Evolutionary conservation across 2,888 invertebrate genomes (phyloP).

Genomic region (Ochropleura plecta): DNA sequence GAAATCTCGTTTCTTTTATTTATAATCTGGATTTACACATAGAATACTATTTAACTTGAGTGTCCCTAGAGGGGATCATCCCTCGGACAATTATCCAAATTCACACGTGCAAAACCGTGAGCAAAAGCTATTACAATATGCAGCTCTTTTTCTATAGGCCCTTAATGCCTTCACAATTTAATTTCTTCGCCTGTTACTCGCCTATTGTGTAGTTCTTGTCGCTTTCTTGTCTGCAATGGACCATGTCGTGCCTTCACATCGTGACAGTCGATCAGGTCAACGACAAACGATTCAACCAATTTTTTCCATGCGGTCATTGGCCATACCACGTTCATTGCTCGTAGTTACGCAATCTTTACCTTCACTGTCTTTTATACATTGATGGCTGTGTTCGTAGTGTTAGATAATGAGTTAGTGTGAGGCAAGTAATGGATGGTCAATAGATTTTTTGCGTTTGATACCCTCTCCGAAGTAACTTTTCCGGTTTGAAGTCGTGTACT

Average conservation of each 20-base stretch:
- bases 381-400: conserved; percentile 36
- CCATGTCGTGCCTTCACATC: conserved; percentile 62
- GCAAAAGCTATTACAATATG: background rate
- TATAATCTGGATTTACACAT: too few species aligned
- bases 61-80: too few species aligned
- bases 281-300: conserved; percentile 62
- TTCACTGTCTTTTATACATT: conserved; percentile 63
- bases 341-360: conserved; percentile 68
- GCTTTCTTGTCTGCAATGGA: conserved; percentile 62
- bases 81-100: too few species aligned
- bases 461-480: conserved; percentile 64
- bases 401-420: background rate
- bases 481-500: conserved; percentile 70
- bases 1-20: too few species aligned
- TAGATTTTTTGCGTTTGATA: conserved; percentile 60
- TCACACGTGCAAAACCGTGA: too few species aligned
- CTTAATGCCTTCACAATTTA: conserved; percentile 16
- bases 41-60: too few species aligned
- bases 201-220: conserved; percentile 55
- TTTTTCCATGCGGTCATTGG: conserved; percentile 77
- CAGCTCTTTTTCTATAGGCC: conserved; percentile 5
- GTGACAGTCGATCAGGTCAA: conserved; percentile 69
- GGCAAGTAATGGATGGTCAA: conserved; percentile 45
- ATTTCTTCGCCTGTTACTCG: conserved; percentile 49
- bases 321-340: conserved; percentile 71